A percentile compares a stretch with the other conserved stretches of the same genome.
phyloP scores from a whole-genome alignment of 2,797 vertebrate genomes.

The Clarias fuscus region DNA sequence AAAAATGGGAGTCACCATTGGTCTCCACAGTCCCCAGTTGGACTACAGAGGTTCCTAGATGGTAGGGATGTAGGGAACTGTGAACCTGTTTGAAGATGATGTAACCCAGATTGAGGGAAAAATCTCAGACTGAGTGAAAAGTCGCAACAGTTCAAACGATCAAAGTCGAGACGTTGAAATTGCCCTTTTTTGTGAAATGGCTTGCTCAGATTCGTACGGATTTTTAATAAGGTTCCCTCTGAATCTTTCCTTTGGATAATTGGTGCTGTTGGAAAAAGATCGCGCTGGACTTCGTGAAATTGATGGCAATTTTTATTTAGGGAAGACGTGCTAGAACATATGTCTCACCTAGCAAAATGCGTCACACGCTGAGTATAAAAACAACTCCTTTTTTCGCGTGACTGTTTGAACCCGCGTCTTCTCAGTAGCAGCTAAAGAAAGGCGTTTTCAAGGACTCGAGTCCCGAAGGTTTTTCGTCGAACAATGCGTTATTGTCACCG shows the following conservation, averaged over 20 bases:
- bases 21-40: too few species aligned
- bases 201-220: too few species aligned
- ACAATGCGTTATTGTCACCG: conserved; percentile 22
- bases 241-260: too few species aligned
- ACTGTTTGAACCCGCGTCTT: neutral
- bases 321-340: too few species aligned
- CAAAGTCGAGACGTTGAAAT: too few species aligned
- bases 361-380: neutral
- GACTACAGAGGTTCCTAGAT: too few species aligned
- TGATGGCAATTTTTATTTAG: too few species aligned
- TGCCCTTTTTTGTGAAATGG: neutral
- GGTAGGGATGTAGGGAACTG: too few species aligned
- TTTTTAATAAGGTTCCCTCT: too few species aligned
- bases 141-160: neutral
- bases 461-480: conserved; percentile 31
- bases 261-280: too few species aligned
- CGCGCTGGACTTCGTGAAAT: too few species aligned
- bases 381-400: neutral
- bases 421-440: conserved; percentile 11
- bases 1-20: too few species aligned
- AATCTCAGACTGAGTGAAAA: neutral
- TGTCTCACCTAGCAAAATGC: neutral
- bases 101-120: neutral
- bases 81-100: neutral
- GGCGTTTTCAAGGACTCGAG: conserved; percentile 14